Percentiles rank a stretch among this genome's conserved stretches.
Evolutionary conservation across 2,797 vertebrate species (phyloP).

Genomic region (Trematomus bernacchii): DNA sequence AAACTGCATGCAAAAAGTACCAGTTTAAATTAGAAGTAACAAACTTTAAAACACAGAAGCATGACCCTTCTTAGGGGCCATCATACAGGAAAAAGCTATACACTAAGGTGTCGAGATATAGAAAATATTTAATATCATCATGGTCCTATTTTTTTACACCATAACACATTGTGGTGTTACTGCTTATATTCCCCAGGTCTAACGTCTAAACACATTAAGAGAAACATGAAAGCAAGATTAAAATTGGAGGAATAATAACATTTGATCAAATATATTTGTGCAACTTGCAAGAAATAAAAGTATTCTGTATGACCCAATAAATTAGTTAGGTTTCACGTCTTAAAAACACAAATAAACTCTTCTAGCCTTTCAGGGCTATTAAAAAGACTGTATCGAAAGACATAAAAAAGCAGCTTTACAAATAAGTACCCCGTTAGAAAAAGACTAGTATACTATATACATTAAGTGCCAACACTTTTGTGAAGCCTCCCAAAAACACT

Average conservation of each 20-base stretch:
- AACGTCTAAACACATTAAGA: constrained; percentile 11
- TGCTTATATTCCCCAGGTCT: neutral
- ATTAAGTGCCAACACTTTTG: constrained; percentile 54
- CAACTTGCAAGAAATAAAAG: constrained; percentile 8
- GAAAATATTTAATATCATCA: neutral
- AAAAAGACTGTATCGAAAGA: constrained; percentile 46
- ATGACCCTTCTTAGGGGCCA: neutral
- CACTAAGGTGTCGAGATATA: neutral
- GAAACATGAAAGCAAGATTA: neutral
- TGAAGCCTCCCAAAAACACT: constrained; percentile 35
- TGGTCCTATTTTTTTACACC: neutral
- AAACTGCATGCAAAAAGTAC: neutral
- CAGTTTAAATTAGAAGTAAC: neutral
- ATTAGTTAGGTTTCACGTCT: neutral
- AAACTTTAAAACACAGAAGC: neutral
- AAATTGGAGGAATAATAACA: constrained; percentile 6
- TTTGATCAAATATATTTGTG: constrained; percentile 33
- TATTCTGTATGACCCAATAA: neutral
- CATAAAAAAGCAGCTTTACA: constrained; percentile 46
- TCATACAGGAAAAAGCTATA: neutral
- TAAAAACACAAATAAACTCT: constrained; percentile 25
- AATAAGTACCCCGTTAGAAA: constrained; percentile 25
- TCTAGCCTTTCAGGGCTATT: constrained; percentile 16
- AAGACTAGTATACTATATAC: constrained; percentile 8
- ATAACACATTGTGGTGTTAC: neutral